Base-by-base conservation (phyloP, 2,888 invertebrate species). In the Ommatoiulus sabulosus region DNA sequence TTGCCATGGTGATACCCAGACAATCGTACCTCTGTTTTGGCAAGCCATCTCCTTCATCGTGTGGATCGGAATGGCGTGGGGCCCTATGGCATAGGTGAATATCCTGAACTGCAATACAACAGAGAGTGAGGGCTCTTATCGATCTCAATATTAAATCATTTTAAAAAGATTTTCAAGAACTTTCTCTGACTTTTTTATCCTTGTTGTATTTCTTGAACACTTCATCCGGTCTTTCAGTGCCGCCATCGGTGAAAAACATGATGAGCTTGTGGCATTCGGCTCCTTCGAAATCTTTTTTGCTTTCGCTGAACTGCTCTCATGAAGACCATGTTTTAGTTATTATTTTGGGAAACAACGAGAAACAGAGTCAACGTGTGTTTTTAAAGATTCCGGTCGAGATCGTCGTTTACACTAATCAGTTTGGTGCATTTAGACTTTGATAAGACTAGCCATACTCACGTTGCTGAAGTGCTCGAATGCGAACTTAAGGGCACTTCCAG, bases 201-300 rank as follows among this genome's bases (percentile, higher is more conserved):
- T 89, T 91, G 91, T 93, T 93, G 89, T 92, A 92, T 89, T 93
- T 91, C 84, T 93, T 91, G 15, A 94, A 91, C 44, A 93, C 92
- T 3, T 93, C 93, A 88, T 93, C 92, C 0, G 94, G 93, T 91
- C 93, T 93, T 89, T 94, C 94, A 20, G 94, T 93, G 17, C 94
- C 93, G 3, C 94, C 94, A 91, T 94, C 94, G 35, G 94, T 94
- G 90, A 94, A 92, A 86, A 94, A 91, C 92, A 94, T 93, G 80
- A 94, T 93, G 87, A 94, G 92, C 90, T 93, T 92, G 91, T 94
- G 94, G 90, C 94, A 94, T 87, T 93, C 92, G 3, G 94, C 92
- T 5, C 93, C 93, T 24, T 91, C 91, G 88, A 91, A 91, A 1
- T 90, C 89, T 46, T 91, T 90, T 43, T 91, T 90, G 44, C 87